phyloP scores from a whole-genome alignment of 2,888 invertebrate genomes.

The Lepetodrilus schrolli region DNA sequence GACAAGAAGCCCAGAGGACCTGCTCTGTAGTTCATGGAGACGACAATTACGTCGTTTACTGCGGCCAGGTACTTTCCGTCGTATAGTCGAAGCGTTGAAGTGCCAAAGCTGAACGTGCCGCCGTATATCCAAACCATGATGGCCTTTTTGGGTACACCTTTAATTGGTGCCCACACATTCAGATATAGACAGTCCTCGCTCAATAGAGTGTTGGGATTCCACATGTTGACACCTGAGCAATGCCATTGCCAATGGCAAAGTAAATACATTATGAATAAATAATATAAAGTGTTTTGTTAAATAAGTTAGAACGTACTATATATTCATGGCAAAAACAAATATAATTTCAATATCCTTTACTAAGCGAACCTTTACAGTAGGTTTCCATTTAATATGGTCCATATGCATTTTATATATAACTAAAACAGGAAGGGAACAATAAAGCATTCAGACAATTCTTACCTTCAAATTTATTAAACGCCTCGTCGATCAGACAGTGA shows the following conservation, averaged over 20 bases:
- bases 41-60: conserved; percentile 92
- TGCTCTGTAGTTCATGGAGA: conserved; percentile 92
- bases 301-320: too few relatives aligned
- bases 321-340: too few relatives aligned
- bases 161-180: conserved; percentile 91
- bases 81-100: conserved; percentile 82
- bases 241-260: too few relatives aligned
- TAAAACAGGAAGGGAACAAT: too few relatives aligned
- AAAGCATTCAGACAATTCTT: too few relatives aligned
- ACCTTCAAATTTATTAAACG: conserved; percentile 82
- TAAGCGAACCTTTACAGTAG: too few relatives aligned
- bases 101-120: conserved; percentile 94
- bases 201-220: conserved; percentile 95
- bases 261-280: too few relatives aligned
- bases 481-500: conserved; percentile 88
- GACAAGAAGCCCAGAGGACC: conserved; percentile 96
- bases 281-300: too few relatives aligned
- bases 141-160: conserved; percentile 75
- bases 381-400: too few relatives aligned
- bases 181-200: conserved; percentile 97
- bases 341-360: too few relatives aligned
- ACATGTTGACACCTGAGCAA: conserved; percentile 91
- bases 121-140: conserved; percentile 95
- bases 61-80: conserved; percentile 84
- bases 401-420: too few relatives aligned